Percentiles rank a stretch among this genome's conserved stretches.
phyloP scores from a whole-genome alignment of 2,888 invertebrate species.

The Patella pellucida region DNA sequence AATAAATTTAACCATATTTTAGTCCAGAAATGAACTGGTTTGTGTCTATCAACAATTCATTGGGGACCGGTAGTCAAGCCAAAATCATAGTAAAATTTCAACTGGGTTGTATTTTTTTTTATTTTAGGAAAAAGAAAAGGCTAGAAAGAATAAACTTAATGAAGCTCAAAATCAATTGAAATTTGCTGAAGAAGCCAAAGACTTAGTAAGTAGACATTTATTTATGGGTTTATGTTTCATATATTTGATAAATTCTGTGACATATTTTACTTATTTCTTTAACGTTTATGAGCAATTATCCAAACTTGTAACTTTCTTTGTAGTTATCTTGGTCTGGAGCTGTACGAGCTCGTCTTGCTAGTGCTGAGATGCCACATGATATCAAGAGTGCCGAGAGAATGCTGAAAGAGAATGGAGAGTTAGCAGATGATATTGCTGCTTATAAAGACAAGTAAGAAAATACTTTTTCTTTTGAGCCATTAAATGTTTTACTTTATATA shows the following conservation, averaged over 20 bases:
- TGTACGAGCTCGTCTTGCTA: conserved; percentile 59
- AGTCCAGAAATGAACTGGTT: too few species aligned
- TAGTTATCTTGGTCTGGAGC: conserved; percentile 58
- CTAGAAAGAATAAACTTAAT: conserved; percentile 87
- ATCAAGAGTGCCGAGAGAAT: conserved; percentile 93
- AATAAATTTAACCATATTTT: too few species aligned
- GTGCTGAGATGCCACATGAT: conserved; percentile 68
- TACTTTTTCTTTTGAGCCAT: neutral
- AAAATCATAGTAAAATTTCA: too few species aligned
- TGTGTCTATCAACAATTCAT: too few species aligned
- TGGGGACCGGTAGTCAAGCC: too few species aligned
- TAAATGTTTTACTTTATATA: neutral
- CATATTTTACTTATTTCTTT: neutral
- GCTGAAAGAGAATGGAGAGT: conserved; percentile 90
- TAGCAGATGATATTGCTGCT: conserved; percentile 90
- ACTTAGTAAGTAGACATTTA: conserved; percentile 71
- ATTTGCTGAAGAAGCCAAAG: conserved; percentile 87
- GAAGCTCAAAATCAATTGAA: conserved; percentile 96
- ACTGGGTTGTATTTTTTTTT: neutral
- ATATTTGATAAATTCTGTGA: neutral
- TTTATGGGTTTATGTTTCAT: neutral
- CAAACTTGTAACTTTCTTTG: conserved; percentile 10
- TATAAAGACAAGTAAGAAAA: conserved; percentile 86
- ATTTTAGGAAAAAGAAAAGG: conserved; percentile 83
- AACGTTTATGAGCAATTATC: too few species aligned